A percentile compares a stretch with the other conserved stretches of the same genome.
Conservation (phyloP, 2,888 invertebrate species). For the Acleris literana region DNA sequence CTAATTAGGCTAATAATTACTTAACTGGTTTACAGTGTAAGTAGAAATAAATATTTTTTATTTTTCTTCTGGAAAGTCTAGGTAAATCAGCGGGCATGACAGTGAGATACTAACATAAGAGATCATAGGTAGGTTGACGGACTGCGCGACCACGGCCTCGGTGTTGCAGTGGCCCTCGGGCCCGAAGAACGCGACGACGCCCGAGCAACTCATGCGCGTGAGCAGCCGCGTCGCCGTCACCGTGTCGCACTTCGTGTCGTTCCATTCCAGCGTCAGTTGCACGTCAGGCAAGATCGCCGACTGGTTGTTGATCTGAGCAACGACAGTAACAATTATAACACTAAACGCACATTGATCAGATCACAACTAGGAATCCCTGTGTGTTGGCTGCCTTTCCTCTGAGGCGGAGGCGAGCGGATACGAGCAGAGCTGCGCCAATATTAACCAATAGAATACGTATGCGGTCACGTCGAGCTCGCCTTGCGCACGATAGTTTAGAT, state of each 20-base stretch:
- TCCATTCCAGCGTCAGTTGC: conserved; percentile 88
- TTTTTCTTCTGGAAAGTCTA: background rate
- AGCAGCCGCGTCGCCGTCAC: conserved; percentile 91
- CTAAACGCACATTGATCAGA: no score
- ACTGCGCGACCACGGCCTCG: conserved; percentile 97
- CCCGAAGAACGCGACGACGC: conserved; percentile 96
- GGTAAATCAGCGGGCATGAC: background rate
- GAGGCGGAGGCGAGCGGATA: no score
- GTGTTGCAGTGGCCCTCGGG: conserved; percentile 97
- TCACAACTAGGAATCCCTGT: no score
- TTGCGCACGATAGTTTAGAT: no score
- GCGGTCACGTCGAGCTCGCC: no score
- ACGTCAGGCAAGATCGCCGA: conserved; percentile 89
- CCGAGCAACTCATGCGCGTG: conserved; percentile 95
- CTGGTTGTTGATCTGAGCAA: conserved; percentile 87
- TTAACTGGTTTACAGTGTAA: background rate
- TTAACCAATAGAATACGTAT: no score
- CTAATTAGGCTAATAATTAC: background rate
- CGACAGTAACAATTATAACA: background rate
- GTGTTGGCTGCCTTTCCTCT: no score
- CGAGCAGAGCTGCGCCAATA: no score
- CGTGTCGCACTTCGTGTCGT: conserved; percentile 93
- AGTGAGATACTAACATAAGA: conserved; percentile 91
- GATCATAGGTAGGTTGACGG: conserved; percentile 97
- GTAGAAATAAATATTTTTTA: no score